phyloP scores from a whole-genome alignment of 1,140 invertebrate species.

The Lasioglossum baleicum region DNA sequence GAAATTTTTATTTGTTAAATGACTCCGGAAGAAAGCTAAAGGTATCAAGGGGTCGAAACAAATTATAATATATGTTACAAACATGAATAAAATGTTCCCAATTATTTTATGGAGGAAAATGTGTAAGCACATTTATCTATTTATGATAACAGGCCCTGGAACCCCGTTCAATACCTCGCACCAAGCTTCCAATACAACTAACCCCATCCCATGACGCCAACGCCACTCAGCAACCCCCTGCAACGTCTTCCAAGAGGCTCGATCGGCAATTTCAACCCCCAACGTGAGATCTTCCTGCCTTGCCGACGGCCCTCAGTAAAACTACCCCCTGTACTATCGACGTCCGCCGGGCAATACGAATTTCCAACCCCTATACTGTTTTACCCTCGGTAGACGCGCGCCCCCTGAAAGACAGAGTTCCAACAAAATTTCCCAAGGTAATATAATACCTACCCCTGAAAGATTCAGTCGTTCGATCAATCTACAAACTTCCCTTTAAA shows the following conservation, averaged over 20 bases:
- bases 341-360: constrained; percentile 15
- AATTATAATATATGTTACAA: neutral
- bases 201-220: constrained; percentile 47
- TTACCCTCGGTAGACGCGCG: constrained; percentile 43
- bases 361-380: constrained; percentile 37
- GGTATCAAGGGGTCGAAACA: neutral
- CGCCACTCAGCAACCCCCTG: neutral
- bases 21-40: too few relatives aligned
- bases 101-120: neutral
- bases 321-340: constrained; percentile 40
- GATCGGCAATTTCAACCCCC: constrained; percentile 56
- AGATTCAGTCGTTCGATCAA: neutral
- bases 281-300: constrained; percentile 33
- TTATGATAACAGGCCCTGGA: neutral
- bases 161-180: neutral
- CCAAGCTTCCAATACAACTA: constrained; percentile 8
- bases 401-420: neutral
- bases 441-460: too few relatives aligned
- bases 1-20: too few relatives aligned
- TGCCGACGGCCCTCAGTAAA: constrained; percentile 49
- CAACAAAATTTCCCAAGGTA: neutral
- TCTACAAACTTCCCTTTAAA: neutral
- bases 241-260: constrained; percentile 13
- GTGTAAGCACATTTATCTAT: neutral
- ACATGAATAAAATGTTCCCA: neutral